Evolutionary conservation across 2,113 vertebrate genomes (phyloP), one percentile per base, ranked within the genome.

Genomic region (Caloenas nicobarica): DNA sequence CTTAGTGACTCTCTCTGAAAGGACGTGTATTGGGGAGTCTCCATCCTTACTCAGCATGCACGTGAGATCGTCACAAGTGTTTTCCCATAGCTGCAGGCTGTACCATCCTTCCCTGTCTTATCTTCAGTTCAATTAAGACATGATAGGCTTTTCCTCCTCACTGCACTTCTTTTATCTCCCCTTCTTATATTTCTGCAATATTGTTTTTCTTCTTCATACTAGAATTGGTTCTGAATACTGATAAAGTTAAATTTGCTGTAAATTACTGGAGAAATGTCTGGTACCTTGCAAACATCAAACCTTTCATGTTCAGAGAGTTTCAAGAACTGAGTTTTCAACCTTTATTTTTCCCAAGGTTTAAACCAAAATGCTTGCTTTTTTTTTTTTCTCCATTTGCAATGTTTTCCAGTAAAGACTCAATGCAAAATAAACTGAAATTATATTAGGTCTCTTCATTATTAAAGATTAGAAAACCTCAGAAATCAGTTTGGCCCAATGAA

Each of bases 151-250:
- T 90, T 86, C 69, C 28, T 93, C 61, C 86, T 94, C 6, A 0
- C 44, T 53, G 56, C 60, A 88, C 36, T 88, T 57, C 78, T 94
- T 97, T 96, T 81, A 96, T 96, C 81, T 94, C 31, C 25, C 16
- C 36, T 60, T 25, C 74, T 90, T 56, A 36, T 62, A 11, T 77
- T 89, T 88, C 92, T 80, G 22, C 3, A 5, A 16, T 60, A 72
- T 14, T 70, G 42, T 78, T 66, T 95, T 69, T 58, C 54, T 46
- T 83, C 57, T 68, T 34, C 13, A 7, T 36, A 0, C 58, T 48
- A 21, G 15, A 33, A 29, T 22, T 65, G 53, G 13, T 89, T 33
- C 83, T 95, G 96, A 93, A 96, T 96, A 56, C 53, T 60, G 57
- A 94, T 91, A 44, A 95, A 34, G 74, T 61, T 60, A 62, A 71